phyloP scores from a whole-genome alignment of 2,797 vertebrate genomes.

The Pangasius krempfi region DNA sequence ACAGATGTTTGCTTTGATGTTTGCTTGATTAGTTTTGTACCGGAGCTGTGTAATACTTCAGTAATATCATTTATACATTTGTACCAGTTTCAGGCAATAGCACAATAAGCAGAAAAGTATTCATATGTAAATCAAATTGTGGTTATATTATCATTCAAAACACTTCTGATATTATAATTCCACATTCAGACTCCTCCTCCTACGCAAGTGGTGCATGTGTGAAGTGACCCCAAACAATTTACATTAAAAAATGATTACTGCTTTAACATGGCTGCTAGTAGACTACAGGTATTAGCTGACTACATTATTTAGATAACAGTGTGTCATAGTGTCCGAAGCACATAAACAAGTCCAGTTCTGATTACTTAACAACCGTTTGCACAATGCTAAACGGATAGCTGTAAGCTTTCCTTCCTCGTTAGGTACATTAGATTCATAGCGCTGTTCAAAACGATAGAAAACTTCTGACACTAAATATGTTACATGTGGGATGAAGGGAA shows the following conservation, averaged over 20 bases:
- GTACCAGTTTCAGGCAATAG: background rate
- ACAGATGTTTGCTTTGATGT: too few relatives aligned
- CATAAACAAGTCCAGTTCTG: background rate
- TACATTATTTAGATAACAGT: background rate
- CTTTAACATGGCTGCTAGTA: background rate
- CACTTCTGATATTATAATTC: background rate
- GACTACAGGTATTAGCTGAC: background rate
- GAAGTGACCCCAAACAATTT: background rate
- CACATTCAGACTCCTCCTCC: background rate
- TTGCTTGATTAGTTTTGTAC: background rate
- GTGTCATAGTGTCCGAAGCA: background rate
- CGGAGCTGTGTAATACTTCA: background rate
- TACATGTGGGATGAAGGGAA: background rate
- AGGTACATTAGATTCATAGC: background rate
- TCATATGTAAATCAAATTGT: background rate
- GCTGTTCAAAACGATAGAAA: background rate
- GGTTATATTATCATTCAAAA: background rate
- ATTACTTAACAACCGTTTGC: background rate
- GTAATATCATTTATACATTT: background rate
- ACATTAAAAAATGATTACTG: background rate
- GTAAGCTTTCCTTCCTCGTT: background rate
- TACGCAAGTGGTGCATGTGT: background rate
- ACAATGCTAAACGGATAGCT: background rate
- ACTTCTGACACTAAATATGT: background rate
- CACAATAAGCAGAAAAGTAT: background rate